Evolutionary conservation across 2,113 vertebrate genomes (phyloP).

Genomic region (Carollia perspicillata): DNA sequence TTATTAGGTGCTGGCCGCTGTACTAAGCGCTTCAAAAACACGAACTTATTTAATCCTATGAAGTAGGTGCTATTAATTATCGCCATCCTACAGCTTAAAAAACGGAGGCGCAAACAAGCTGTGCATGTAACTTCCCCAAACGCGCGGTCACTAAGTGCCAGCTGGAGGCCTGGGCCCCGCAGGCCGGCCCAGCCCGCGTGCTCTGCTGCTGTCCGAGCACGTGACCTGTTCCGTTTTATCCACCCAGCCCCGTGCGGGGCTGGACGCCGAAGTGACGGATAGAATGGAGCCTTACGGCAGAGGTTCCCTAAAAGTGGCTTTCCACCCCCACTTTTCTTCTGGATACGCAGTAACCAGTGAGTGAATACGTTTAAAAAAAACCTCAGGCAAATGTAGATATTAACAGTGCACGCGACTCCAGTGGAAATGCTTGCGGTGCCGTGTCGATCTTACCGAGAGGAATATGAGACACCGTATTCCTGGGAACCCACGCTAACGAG

Average conservation of each 20-base stretch:
- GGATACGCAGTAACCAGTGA: neutral
- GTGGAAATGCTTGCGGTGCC: neutral
- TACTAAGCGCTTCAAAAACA: neutral
- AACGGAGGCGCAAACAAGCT: neutral
- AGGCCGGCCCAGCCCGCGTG: rapidly evolving
- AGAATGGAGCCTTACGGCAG: neutral
- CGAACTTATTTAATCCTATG: neutral
- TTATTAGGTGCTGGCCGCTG: neutral
- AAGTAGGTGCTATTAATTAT: neutral
- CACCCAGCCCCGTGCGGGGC: neutral
- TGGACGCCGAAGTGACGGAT: neutral
- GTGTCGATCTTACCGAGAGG: neutral
- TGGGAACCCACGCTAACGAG: neutral
- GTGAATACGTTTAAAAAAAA: neutral
- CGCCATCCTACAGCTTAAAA: neutral
- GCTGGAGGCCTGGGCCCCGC: neutral
- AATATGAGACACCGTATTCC: neutral
- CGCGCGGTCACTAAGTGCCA: neutral
- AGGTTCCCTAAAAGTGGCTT: neutral
- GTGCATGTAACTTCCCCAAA: neutral
- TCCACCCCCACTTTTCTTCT: neutral
- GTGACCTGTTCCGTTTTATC: neutral
- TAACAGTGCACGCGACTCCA: neutral
- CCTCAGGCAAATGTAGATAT: neutral
- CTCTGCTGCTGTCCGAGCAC: neutral